phyloP scores from a whole-genome alignment of 2,888 invertebrate species.

The Barypeithes pellucidus region DNA sequence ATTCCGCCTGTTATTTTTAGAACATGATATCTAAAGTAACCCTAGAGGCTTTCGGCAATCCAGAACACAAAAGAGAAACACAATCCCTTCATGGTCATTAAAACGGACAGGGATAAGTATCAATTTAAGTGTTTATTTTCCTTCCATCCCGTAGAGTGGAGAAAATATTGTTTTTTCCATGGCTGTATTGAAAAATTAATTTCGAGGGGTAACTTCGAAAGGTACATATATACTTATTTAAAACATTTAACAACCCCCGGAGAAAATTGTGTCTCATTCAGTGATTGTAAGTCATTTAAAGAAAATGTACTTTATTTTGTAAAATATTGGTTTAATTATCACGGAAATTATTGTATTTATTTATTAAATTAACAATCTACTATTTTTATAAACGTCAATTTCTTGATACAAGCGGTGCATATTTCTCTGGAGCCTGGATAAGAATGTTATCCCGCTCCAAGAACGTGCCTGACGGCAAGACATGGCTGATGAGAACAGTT shows the following conservation, averaged over 20 bases:
- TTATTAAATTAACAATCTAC: no score
- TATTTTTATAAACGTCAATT: no score
- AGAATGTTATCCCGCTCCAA: not conserved
- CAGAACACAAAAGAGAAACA: constrained; percentile 2
- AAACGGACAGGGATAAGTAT: constrained; percentile 1
- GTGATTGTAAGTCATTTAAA: no score
- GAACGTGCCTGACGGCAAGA: not conserved
- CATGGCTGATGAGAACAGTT: not conserved
- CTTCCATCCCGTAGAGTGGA: not conserved
- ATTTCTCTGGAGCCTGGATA: no score
- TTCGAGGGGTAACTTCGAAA: not conserved
- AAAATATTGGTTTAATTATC: no score
- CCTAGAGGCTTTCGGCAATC: constrained; percentile 5
- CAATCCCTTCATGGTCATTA: constrained; percentile 21
- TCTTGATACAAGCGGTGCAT: no score
- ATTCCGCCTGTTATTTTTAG: not conserved
- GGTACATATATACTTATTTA: not conserved
- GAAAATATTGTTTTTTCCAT: not conserved
- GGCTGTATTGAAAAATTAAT: no score
- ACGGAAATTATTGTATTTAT: no score
- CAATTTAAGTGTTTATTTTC: constrained; percentile 11
- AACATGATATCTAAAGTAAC: constrained; percentile 13
- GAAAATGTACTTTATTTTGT: no score
- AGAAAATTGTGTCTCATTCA: no score
- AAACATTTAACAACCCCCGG: not conserved